Evolutionary conservation across 2,888 invertebrate genomes (phyloP).

Genomic region (Eupithecia inturbata): DNA sequence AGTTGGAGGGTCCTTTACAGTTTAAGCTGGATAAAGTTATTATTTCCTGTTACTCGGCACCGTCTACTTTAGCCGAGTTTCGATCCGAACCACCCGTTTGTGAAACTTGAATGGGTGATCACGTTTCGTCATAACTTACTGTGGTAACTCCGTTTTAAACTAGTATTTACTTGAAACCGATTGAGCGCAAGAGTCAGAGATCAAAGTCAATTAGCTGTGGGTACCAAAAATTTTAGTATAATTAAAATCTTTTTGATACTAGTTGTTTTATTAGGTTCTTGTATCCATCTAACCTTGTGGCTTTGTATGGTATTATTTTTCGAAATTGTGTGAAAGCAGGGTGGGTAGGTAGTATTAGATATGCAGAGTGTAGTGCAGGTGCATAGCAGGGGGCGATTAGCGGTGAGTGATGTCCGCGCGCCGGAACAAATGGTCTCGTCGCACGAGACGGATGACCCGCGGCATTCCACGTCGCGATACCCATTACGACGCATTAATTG

Average conservation of each 20-base stretch:
- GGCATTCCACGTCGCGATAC: constrained; percentile 49
- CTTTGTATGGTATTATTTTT: neutral
- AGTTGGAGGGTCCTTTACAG: constrained; percentile 79
- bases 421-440: constrained; percentile 73
- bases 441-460: constrained; percentile 69
- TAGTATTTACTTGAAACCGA: constrained; percentile 62
- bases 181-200: constrained; percentile 33
- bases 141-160: constrained; percentile 70
- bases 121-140: constrained; percentile 71
- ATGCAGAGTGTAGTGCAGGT: constrained; percentile 60
- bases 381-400: constrained; percentile 69
- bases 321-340: neutral
- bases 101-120: constrained; percentile 80
- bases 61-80: constrained; percentile 80
- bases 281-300: neutral
- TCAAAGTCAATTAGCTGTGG: neutral
- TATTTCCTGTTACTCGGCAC: constrained; percentile 79
- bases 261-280: neutral
- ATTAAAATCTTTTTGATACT: neutral
- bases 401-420: constrained; percentile 69
- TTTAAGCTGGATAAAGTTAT: constrained; percentile 81
- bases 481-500: constrained; percentile 69
- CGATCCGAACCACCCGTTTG: constrained; percentile 75
- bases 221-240: neutral
- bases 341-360: constrained; percentile 14